Evolutionary conservation across 2,113 vertebrate genomes (phyloP).

Genomic region (Eublepharis macularius): DNA sequence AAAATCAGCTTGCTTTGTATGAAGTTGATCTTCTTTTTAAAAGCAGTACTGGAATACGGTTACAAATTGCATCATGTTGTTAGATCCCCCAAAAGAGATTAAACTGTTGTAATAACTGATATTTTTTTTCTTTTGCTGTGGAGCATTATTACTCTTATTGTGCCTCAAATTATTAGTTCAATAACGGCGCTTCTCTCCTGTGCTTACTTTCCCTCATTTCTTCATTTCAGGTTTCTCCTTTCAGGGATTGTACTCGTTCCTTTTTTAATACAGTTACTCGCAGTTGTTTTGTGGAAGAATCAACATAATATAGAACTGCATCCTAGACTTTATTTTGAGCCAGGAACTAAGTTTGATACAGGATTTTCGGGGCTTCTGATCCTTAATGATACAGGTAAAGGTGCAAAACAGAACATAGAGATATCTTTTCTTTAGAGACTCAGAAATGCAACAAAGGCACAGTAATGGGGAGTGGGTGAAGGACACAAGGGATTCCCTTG

Average conservation of each 20-base stretch:
- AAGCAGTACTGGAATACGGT: too few relatives aligned
- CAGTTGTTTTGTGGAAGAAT: constrained; percentile 54
- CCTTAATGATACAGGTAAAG: constrained; percentile 88
- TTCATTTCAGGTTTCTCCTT: constrained; percentile 77
- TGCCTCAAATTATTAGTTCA: not conserved
- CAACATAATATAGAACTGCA: constrained; percentile 75
- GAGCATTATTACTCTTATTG: not conserved
- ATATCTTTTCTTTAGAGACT: too few relatives aligned
- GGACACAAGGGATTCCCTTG: too few relatives aligned
- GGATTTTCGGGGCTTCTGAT: constrained; percentile 83
- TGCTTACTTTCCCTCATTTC: not conserved
- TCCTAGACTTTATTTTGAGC: constrained; percentile 82
- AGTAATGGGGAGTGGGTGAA: too few relatives aligned
- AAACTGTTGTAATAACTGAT: not conserved
- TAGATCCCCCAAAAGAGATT: not conserved
- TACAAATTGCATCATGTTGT: not conserved
- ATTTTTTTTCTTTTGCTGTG: too few relatives aligned
- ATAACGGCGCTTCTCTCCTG: not conserved
- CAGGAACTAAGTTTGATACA: constrained; percentile 65
- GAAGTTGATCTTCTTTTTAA: not conserved
- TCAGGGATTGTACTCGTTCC: constrained; percentile 75
- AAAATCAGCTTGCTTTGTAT: not conserved
- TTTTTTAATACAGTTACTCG: constrained; percentile 62
- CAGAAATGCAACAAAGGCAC: too few relatives aligned
- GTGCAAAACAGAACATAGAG: not conserved